A percentile compares a stretch with the other conserved stretches of the same genome.
Conservation (phyloP, 2,113 vertebrate genomes). For the Clupea harengus region DNA sequence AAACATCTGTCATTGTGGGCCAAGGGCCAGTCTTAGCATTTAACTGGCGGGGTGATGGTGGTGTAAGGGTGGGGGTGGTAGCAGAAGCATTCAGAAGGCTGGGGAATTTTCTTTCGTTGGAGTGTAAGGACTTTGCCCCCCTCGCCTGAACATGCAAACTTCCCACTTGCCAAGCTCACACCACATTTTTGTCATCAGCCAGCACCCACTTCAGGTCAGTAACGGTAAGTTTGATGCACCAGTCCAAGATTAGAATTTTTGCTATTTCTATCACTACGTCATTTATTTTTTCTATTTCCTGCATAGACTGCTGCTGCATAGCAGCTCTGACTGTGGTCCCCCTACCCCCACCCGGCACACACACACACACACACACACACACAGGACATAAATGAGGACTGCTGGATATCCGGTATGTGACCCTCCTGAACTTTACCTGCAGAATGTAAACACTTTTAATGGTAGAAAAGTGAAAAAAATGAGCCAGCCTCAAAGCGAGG, state of each 20-base stretch:
- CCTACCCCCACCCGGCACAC: not conserved
- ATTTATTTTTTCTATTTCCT: not conserved
- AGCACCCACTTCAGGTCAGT: not conserved
- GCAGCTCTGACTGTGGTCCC: not conserved
- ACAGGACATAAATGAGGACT: not conserved
- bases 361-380: not conserved
- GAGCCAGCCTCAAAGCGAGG: not conserved
- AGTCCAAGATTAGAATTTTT: not conserved
- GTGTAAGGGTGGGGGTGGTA: not conserved
- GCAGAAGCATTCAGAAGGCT: not conserved
- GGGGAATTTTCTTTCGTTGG: not conserved
- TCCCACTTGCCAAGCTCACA: not conserved
- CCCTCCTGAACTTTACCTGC: constrained; percentile 5
- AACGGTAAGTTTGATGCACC: not conserved
- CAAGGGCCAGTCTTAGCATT: not conserved
- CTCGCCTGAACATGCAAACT: not conserved
- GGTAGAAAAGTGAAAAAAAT: not conserved
- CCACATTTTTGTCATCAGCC: not conserved
- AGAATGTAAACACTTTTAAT: constrained; percentile 11
- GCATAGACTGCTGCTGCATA: not conserved
- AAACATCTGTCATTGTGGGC: not conserved
- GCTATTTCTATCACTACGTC: not conserved
- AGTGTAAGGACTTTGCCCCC: not conserved
- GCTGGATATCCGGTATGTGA: constrained; percentile 16
- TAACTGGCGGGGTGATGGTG: not conserved